Percentiles rank a stretch among this genome's conserved stretches.
Evolutionary conservation across 37 sponge, comb jelly and placozoan genomes (phyloP).

Genomic region (Beroe forskalii): DNA sequence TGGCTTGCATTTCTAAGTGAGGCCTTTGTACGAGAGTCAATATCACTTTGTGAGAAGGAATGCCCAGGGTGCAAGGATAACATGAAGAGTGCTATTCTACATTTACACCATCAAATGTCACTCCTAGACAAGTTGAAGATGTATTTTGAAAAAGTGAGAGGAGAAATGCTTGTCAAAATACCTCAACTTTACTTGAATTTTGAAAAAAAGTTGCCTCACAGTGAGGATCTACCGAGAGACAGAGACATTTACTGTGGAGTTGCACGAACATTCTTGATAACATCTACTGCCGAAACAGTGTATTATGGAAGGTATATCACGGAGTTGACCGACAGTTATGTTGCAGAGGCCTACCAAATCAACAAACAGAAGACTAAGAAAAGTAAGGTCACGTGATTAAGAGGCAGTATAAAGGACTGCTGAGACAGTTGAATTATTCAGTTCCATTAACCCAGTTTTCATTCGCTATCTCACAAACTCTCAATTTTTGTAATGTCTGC

Average conservation of each 20-base stretch:
- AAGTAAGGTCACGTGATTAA: not conserved
- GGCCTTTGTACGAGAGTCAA: not conserved
- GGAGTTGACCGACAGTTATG: not conserved
- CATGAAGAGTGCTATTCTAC: slow-evolving; percentile 14
- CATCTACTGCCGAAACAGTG: not conserved
- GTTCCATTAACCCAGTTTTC: not conserved
- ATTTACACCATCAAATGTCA: slow-evolving; percentile 12
- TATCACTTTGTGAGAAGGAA: not conserved
- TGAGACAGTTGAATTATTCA: not conserved
- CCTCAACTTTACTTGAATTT: not conserved
- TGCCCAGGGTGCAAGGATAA: slow-evolving; percentile 13
- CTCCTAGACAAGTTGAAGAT: slow-evolving; percentile 1
- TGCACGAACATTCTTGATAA: not conserved
- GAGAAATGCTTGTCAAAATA: not conserved
- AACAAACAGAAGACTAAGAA: not conserved
- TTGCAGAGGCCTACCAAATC: slow-evolving; percentile 13
- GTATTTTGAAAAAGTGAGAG: slow-evolving; percentile 22
- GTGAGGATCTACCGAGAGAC: not conserved
- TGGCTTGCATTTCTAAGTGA: not conserved
- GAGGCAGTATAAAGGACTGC: too few species aligned
- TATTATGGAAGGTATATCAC: slow-evolving; percentile 2
- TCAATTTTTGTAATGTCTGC: not conserved
- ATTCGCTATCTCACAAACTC: not conserved
- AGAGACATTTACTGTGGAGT: not conserved
- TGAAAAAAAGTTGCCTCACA: not conserved